Evolutionary conservation across 2,113 vertebrate species (phyloP).

Genomic region (Callipepla squamata): DNA sequence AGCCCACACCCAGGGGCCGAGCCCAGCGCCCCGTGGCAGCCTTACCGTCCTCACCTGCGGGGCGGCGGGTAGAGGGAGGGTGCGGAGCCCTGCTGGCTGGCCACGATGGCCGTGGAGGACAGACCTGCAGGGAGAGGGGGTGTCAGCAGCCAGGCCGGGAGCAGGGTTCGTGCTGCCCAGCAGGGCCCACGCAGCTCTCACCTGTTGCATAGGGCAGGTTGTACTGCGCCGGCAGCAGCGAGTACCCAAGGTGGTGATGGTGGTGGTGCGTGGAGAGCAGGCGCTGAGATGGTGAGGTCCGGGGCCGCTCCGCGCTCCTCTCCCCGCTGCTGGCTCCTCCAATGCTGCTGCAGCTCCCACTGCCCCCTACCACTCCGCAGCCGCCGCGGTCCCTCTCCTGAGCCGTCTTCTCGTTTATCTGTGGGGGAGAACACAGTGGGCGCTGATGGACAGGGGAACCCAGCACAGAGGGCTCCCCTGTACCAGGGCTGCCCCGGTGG

Average conservation of each 20-base stretch:
- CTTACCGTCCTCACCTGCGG: conserved; percentile 97
- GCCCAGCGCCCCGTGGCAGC: background rate
- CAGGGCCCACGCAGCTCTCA: conserved; percentile 47
- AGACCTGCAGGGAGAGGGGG: conserved; percentile 79
- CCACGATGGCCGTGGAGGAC: conserved; percentile 95
- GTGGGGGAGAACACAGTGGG: conserved; percentile 41
- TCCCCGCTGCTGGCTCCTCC: conserved; percentile 77
- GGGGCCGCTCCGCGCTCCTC: conserved; percentile 88
- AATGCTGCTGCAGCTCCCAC: conserved; percentile 78
- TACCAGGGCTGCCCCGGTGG: accelerated
- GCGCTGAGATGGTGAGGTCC: conserved; percentile 96
- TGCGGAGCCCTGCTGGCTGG: conserved; percentile 88
- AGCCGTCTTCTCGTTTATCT: conserved; percentile 84
- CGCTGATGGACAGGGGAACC: background rate
- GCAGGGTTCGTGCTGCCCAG: accelerated
- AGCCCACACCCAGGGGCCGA: accelerated
- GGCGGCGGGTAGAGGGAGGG: conserved; percentile 90
- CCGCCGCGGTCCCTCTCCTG: conserved; percentile 89
- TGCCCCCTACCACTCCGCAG: conserved; percentile 82
- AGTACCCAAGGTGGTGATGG: conserved; percentile 96
- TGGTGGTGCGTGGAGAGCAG: conserved; percentile 96
- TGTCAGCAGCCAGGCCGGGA: accelerated
- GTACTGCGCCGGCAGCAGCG: conserved; percentile 93
- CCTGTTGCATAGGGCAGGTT: conserved; percentile 96
- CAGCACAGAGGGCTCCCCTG: accelerated